These are phyloP conservation scores for Martes flavigula DNA, from an alignment of 2,797 vertebrate species.

Conservation along the genomic window DNA sequence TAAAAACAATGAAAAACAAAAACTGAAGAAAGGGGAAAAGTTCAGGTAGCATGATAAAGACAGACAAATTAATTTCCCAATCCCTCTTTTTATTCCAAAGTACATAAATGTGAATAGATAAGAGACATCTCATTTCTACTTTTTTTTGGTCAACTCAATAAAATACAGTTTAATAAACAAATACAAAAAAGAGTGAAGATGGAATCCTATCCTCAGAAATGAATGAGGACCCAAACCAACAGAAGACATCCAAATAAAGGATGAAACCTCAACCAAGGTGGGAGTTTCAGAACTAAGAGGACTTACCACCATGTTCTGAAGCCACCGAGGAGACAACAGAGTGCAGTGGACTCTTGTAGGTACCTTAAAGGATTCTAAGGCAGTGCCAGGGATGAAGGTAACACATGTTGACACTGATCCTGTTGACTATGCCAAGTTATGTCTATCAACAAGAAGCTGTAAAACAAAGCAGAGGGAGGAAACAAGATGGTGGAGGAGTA, in stretches of 20 bases:
- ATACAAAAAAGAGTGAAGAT: background rate
- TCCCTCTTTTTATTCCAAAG: background rate
- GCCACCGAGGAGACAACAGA: background rate
- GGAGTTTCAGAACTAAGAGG: background rate
- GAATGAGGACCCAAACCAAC: background rate
- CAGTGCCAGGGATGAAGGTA: background rate
- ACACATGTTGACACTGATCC: background rate
- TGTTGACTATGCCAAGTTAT: background rate
- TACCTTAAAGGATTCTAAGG: background rate
- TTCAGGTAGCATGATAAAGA: background rate
- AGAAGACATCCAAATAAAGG: background rate
- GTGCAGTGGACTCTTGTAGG: background rate
- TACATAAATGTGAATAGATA: background rate
- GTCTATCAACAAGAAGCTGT: background rate
- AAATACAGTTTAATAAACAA: background rate
- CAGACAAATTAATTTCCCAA: background rate
- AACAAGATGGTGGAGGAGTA: too few species aligned
- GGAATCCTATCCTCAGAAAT: background rate
- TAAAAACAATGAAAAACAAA: background rate
- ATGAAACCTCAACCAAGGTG: background rate
- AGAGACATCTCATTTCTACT: background rate
- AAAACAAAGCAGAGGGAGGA: background rate
- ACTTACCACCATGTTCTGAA: background rate
- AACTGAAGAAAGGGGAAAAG: background rate
- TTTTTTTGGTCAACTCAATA: background rate